Evolutionary conservation across 2,888 invertebrate species (phyloP).

Genomic region (Zygaena filipendulae): DNA sequence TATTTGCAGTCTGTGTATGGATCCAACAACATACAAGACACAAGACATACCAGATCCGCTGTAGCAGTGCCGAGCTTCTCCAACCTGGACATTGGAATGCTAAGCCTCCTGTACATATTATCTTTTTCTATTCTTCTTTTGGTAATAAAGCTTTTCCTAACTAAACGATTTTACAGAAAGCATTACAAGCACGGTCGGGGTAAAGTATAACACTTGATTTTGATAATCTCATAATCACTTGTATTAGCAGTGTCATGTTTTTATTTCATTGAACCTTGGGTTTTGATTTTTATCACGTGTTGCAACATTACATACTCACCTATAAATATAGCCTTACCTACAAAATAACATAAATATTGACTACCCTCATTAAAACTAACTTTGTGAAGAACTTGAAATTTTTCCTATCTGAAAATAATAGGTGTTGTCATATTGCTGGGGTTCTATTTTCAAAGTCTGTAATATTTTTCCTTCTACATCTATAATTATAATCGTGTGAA

Average conservation of each 20-base stretch:
- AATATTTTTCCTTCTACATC: neutral
- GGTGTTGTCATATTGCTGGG: no score
- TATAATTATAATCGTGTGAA: neutral
- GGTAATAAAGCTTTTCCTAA: slow-evolving; percentile 80
- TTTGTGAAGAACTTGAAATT: no score
- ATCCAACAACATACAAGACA: slow-evolving; percentile 31
- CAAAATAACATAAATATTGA: no score
- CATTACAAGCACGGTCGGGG: slow-evolving; percentile 79
- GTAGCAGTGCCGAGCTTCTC: slow-evolving; percentile 60
- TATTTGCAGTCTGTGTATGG: slow-evolving; percentile 69
- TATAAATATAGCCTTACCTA: no score
- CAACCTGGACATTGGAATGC: slow-evolving; percentile 78
- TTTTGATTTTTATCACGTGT: no score
- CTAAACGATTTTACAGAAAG: slow-evolving; percentile 76
- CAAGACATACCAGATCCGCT: slow-evolving; percentile 25
- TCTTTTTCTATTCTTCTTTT: slow-evolving; percentile 80
- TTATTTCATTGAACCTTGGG: no score
- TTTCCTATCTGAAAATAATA: no score
- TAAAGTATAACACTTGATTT: slow-evolving; percentile 69
- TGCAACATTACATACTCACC: no score
- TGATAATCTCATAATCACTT: slow-evolving; percentile 14
- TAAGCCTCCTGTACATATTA: slow-evolving; percentile 78
- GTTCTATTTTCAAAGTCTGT: no score
- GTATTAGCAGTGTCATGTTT: slow-evolving; percentile 10
- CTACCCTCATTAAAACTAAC: no score